Percentiles rank a stretch among this genome's conserved stretches.
Evolutionary conservation across 2,113 vertebrate genomes (phyloP).

Genomic region (Narcine bancroftii): DNA sequence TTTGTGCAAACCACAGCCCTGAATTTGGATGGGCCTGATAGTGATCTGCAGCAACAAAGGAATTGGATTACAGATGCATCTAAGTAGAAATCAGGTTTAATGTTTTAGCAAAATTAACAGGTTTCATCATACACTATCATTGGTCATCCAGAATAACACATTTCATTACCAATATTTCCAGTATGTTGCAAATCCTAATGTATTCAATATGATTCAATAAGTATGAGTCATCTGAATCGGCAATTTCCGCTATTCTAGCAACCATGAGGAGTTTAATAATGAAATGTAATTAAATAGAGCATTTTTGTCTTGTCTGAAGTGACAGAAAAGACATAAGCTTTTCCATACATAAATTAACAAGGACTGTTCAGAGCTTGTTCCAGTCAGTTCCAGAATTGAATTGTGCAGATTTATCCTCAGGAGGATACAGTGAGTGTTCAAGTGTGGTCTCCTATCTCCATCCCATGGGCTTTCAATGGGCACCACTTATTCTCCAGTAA

Average conservation of each 20-base stretch:
- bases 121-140: neutral
- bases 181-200: neutral
- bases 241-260: neutral
- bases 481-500: neutral
- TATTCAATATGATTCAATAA: neutral
- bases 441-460: neutral
- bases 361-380: neutral
- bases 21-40: neutral
- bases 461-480: neutral
- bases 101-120: neutral
- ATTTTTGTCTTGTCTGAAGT: neutral
- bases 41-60: neutral
- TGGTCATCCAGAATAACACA: neutral
- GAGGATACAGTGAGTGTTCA: neutral
- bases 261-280: neutral
- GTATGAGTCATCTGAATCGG: neutral
- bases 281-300: neutral
- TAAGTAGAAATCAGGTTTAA: conserved; percentile 9
- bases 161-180: neutral
- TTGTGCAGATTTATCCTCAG: neutral
- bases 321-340: neutral
- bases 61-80: neutral
- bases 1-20: neutral
- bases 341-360: neutral
- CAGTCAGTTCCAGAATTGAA: neutral